A percentile compares a stretch with the other conserved stretches of the same genome.
phyloP scores from a whole-genome alignment of 2,797 vertebrate species.

The Galagoides demidoff region DNA sequence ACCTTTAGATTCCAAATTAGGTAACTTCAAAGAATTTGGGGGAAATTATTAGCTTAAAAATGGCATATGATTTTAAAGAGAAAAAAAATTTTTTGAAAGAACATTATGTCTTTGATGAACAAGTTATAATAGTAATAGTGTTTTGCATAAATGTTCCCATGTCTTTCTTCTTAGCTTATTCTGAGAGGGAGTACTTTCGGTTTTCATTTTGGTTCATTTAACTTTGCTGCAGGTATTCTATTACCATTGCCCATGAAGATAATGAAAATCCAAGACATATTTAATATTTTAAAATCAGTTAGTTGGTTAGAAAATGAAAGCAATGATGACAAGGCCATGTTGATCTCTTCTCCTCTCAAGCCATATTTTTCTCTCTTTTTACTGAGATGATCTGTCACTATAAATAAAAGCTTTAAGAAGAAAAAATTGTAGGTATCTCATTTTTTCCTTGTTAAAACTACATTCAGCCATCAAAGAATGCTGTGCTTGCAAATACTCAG shows the following conservation, averaged over 20 bases:
- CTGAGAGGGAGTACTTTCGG: neutral
- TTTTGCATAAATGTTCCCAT: neutral
- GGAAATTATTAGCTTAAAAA: slow-evolving; percentile 53
- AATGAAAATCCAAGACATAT: slow-evolving; percentile 43
- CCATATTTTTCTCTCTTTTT: slow-evolving; percentile 77
- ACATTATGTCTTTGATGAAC: neutral
- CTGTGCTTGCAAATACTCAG: slow-evolving; percentile 83
- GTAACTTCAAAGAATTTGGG: slow-evolving; percentile 33
- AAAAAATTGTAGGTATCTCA: slow-evolving; percentile 76
- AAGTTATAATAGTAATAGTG: neutral
- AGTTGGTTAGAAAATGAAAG: slow-evolving; percentile 70
- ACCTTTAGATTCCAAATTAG: slow-evolving; percentile 14
- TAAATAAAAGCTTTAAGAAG: slow-evolving; percentile 65
- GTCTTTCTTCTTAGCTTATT: neutral
- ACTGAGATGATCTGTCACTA: slow-evolving; percentile 61
- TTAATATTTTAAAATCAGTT: slow-evolving; percentile 57
- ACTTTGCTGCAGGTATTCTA: neutral
- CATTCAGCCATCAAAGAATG: slow-evolving; percentile 78
- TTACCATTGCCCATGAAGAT: neutral
- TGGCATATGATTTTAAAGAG: slow-evolving; percentile 45
- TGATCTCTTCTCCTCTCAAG: slow-evolving; percentile 78
- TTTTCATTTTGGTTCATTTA: slow-evolving; percentile 53
- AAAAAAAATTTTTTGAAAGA: neutral
- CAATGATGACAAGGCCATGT: slow-evolving; percentile 64
- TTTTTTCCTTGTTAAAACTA: slow-evolving; percentile 65